A percentile compares a stretch with the other conserved stretches of the same genome.
phyloP scores from a whole-genome alignment of 2,797 vertebrate species.

The Molossus alvarezi region DNA sequence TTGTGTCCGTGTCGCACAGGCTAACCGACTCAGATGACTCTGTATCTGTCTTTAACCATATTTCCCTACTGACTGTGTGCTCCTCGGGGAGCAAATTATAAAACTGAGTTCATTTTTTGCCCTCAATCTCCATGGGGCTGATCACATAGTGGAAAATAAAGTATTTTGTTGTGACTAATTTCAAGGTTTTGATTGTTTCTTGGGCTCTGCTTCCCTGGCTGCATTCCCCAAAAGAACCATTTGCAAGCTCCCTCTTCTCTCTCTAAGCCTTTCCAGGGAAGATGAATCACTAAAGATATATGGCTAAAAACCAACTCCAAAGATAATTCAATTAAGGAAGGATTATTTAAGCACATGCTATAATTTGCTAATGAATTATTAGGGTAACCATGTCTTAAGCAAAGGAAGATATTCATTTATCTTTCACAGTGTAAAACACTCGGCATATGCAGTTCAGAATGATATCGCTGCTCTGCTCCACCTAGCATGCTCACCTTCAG shows the following conservation, averaged over 20 bases:
- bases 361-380: not conserved
- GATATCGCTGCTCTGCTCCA: not conserved
- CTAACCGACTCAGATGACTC: not conserved
- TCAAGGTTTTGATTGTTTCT: conserved; percentile 15
- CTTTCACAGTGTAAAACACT: not conserved
- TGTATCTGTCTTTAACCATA: not conserved
- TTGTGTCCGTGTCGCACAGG: not conserved
- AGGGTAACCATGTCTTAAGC: not conserved
- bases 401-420: not conserved
- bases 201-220: not conserved
- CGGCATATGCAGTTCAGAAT: not conserved
- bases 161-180: not conserved
- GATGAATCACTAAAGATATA: not conserved
- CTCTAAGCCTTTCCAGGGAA: not conserved
- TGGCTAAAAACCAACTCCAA: not conserved
- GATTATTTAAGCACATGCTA: not conserved
- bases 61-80: not conserved
- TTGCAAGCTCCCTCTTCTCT: not conserved
- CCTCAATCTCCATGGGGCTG: not conserved
- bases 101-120: not conserved
- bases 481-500: not conserved
- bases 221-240: not conserved
- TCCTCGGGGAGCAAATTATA: not conserved
- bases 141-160: not conserved
- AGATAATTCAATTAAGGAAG: not conserved